A percentile compares a stretch with the other conserved stretches of the same genome.
These are phyloP conservation scores for Corvus hawaiiensis DNA, from an alignment of 2,113 vertebrate species.

Conservation along the genomic window DNA sequence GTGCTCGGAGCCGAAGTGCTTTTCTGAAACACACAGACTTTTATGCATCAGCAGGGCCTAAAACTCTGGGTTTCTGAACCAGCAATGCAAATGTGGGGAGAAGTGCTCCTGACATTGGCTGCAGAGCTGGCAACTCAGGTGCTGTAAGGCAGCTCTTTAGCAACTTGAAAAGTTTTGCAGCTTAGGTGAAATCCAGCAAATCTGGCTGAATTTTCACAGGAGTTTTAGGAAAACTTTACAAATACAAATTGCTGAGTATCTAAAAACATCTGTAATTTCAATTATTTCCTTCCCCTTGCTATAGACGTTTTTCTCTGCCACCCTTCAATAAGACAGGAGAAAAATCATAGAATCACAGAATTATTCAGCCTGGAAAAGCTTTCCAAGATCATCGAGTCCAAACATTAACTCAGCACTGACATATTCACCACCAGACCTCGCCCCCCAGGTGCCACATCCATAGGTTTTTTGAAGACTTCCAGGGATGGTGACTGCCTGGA, in stretches of 20 bases:
- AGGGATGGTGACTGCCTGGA: background rate
- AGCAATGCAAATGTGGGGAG: background rate
- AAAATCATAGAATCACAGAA: background rate
- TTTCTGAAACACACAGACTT: slow-evolving; percentile 71
- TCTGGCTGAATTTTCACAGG: background rate
- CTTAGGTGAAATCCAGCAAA: background rate
- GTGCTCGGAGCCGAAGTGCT: slow-evolving; percentile 24
- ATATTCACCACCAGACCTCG: background rate
- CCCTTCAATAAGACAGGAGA: background rate
- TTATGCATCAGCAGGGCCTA: background rate
- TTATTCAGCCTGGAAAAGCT: background rate
- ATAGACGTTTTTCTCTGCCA: background rate
- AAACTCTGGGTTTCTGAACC: background rate
- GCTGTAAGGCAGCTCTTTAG: background rate
- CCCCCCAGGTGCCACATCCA: background rate
- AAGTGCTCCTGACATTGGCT: background rate
- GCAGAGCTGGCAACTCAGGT: background rate
- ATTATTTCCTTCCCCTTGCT: background rate
- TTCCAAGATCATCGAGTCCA: background rate
- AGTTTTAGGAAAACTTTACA: background rate
- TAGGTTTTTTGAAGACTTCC: background rate
- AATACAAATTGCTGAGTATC: background rate
- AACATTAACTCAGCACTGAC: background rate
- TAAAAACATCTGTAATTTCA: background rate
- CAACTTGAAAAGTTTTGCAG: background rate